Conservation (phyloP, 2,113 vertebrate genomes). For the Gadus macrocephalus region DNA sequence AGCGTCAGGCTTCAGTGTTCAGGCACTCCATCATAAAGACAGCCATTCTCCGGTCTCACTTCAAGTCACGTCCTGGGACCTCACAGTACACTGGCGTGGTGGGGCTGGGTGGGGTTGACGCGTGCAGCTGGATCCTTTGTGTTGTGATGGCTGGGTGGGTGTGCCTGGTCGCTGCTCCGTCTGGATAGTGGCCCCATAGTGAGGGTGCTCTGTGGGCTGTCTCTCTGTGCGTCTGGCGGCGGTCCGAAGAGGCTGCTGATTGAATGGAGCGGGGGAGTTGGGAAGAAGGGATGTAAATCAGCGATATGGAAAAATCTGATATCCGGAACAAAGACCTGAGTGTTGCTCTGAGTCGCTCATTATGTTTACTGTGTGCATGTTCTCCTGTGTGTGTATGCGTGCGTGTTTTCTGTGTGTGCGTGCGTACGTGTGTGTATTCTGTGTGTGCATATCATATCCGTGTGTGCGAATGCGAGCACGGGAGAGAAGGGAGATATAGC, state of each 20-base stretch:
- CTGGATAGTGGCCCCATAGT: slow-evolving; percentile 22
- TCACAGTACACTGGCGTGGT: background rate
- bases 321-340: slow-evolving; percentile 51
- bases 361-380: slow-evolving; percentile 25
- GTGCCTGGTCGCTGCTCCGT: slow-evolving; percentile 27
- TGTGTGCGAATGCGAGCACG: no score
- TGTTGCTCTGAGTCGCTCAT: slow-evolving; percentile 43
- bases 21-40: no score
- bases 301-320: slow-evolving; percentile 52
- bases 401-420: background rate
- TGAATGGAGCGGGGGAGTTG: slow-evolving; percentile 57
- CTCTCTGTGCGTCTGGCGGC: slow-evolving; percentile 32
- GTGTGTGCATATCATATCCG: no score
- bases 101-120: background rate
- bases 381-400: background rate
- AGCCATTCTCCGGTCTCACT: no score
- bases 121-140: slow-evolving; percentile 22
- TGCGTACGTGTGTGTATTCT: background rate
- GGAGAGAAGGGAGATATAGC: no score
- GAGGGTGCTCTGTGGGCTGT: slow-evolving; percentile 54
- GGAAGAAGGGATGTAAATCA: slow-evolving; percentile 56
- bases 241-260: slow-evolving; percentile 49
- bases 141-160: slow-evolving; percentile 27
- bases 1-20: no score
- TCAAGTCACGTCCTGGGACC: no score